Evolutionary conservation across 2,113 vertebrate genomes (phyloP), one percentile per base, ranked within the genome.

Genomic region (Hydrochoerus hydrochaeris): DNA sequence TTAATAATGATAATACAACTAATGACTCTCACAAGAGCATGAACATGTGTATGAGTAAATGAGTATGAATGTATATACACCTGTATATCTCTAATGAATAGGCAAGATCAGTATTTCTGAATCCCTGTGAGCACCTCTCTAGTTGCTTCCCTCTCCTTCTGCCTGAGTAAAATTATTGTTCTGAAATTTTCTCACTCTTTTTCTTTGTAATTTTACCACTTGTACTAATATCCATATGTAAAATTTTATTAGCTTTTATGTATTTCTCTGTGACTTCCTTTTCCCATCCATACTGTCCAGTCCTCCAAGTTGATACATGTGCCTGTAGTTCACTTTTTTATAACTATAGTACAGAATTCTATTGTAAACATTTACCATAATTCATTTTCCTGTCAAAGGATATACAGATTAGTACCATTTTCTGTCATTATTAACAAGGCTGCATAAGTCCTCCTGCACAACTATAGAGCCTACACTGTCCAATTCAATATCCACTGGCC

Each of bases 331-430:
- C 26, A 62, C 30, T 81, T 57, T 44, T 86, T 38, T 65, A 10
- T 57, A 69, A 77, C 52, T 28, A 22, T 2, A 84, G n/a, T 28
- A 85, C 5, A 81, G 13, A 41, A 71, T 22, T 71, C 22, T 77
- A 86, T 46, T n/a, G 10, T 84, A 67, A 32, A 28, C 91, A 91
- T 35, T 63, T 82, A 71, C 13, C 63, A 83, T 5, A 91, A 82
- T 71, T 93, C 83, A n/a, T 24, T 60, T 85, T 92, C 11, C 49
- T 81, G 52, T 91, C 65, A 89, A 78, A 96, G 44, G 65, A 71
- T 30, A 46, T 20, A 60, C 54, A 44, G 63, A 75, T 17, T 77
- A 52, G 54, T 46, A 90, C n/a, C 58, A 17, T 52, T 89, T 87
- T 83, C 24, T 57, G 26, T 67, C 91, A 7, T 78, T 77, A 78